A percentile compares a stretch with the other conserved stretches of the same genome.
These are phyloP conservation scores for Gyrodactylus salaris DNA, from an alignment of 1,140 invertebrate species.

Conservation along the genomic window DNA sequence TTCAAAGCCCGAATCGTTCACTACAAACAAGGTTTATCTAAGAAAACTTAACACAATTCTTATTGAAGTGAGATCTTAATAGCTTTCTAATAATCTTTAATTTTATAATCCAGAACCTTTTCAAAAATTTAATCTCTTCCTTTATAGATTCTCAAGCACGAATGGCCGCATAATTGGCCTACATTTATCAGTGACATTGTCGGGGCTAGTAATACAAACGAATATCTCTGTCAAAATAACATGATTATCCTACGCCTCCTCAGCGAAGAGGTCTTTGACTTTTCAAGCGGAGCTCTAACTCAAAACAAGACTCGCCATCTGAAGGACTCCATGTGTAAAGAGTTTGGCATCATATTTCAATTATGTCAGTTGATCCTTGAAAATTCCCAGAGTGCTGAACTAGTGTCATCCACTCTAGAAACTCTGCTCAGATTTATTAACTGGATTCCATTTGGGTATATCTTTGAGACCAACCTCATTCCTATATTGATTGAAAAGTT, in stretches of 20 bases:
- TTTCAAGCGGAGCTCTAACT: constrained; percentile 77
- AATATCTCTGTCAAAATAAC: constrained; percentile 92
- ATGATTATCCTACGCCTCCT: constrained; percentile 87
- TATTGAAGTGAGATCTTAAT: constrained; percentile 32
- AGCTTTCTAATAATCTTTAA: not conserved
- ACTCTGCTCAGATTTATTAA: constrained; percentile 81
- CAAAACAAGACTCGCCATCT: constrained; percentile 94
- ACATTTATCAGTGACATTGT: constrained; percentile 94
- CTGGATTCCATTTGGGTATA: constrained; percentile 96
- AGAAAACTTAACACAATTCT: constrained; percentile 97
- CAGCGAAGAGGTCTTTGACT: constrained; percentile 94
- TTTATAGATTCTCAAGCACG: constrained; percentile 65
- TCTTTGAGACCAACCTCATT: constrained; percentile 92
- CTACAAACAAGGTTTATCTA: constrained; percentile 71
- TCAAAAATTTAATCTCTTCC: constrained; percentile 10
- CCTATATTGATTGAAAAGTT: constrained; percentile 48
- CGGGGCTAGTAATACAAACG: constrained; percentile 85
- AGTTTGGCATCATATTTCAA: constrained; percentile 88
- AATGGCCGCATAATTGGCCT: constrained; percentile 99
- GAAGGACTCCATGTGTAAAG: constrained; percentile 94
- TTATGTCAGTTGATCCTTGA: constrained; percentile 81
- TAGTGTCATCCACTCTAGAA: constrained; percentile 67
- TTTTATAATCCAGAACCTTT: not conserved
- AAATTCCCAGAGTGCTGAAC: constrained; percentile 67
- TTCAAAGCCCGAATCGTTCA: constrained; percentile 49